A percentile compares a stretch with the other conserved stretches of the same genome.
Evolutionary conservation across 2,888 invertebrate genomes (phyloP).

Genomic region (Leptinotarsa peninsularis): DNA sequence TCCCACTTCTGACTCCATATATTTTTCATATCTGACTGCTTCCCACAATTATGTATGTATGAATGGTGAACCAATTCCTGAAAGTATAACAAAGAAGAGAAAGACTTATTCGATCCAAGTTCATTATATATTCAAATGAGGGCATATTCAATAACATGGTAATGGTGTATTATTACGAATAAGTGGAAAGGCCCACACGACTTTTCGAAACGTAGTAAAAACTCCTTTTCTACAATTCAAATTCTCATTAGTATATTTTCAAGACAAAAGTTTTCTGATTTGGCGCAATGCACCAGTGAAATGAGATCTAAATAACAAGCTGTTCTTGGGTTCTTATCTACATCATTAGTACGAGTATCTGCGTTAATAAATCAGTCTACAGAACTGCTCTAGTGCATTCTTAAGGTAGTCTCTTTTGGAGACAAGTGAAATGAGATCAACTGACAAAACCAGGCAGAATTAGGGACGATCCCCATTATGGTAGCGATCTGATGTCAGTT

Average conservation of each 20-base stretch:
- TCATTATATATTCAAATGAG: constrained; percentile 63
- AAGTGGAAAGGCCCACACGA: constrained; percentile 47
- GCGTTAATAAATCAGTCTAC: too few species aligned
- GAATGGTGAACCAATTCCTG: constrained; percentile 22
- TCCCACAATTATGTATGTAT: constrained; percentile 33
- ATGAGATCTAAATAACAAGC: neutral
- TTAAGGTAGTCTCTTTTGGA: too few species aligned
- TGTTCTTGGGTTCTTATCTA: too few species aligned
- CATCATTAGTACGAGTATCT: too few species aligned
- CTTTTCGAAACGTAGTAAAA: neutral
- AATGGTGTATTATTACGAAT: constrained; percentile 61
- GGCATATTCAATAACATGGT: constrained; percentile 60
- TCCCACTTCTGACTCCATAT: neutral
- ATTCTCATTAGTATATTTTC: constrained; percentile 58
- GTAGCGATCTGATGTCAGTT: too few species aligned
- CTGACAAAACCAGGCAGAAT: too few species aligned
- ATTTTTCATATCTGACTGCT: constrained; percentile 40
- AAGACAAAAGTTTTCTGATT: constrained; percentile 56
- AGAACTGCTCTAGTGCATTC: too few species aligned
- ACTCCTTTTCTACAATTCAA: constrained; percentile 21
- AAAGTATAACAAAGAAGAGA: constrained; percentile 20
- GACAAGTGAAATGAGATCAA: too few species aligned
- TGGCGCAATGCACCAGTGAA: constrained; percentile 40
- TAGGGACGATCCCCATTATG: too few species aligned
- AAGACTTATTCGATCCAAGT: constrained; percentile 56